A percentile compares a stretch with the other conserved stretches of the same genome.
Conservation (phyloP, 2,888 invertebrate genomes). For the Leucophenga maculata region DNA sequence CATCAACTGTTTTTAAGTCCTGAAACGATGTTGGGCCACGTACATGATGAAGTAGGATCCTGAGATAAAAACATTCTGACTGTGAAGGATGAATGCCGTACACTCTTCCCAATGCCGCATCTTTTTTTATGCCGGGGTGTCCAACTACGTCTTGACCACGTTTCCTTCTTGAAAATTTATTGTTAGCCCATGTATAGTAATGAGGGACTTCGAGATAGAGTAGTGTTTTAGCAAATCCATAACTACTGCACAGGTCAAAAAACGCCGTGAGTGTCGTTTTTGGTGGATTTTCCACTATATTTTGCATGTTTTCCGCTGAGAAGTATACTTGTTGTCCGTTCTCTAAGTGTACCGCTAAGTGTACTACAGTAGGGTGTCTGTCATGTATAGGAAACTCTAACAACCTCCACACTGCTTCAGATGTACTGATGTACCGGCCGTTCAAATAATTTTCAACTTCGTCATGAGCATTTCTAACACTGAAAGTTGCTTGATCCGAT, state of each 20-base stretch:
- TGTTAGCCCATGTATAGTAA: constrained; percentile 13
- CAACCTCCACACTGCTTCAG: constrained; percentile 11
- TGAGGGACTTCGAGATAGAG: constrained; percentile 16
- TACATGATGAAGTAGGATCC: constrained; percentile 18
- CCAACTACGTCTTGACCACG: no score
- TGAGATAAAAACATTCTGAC: no score
- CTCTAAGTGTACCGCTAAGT: constrained; percentile 18
- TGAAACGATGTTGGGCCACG: constrained; percentile 14
- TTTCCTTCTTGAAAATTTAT: constrained; percentile 24
- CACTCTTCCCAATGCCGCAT: constrained; percentile 18
- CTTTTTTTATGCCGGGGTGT: constrained; percentile 28
- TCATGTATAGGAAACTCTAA: constrained; percentile 27
- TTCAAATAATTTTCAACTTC: constrained; percentile 3
- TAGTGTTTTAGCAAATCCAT: constrained; percentile 22
- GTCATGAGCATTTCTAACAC: background rate
- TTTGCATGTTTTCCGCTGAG: no score
- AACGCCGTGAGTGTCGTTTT: constrained; percentile 13
- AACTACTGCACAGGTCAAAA: constrained; percentile 10
- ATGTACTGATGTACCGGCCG: constrained; percentile 11
- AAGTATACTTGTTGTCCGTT: constrained; percentile 21
- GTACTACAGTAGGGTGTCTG: constrained; percentile 20
- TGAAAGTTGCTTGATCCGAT: constrained; percentile 1
- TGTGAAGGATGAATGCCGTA: constrained; percentile 19
- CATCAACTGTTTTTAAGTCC: background rate
- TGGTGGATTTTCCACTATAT: constrained; percentile 13